Evolutionary conservation across 2,888 invertebrate genomes (phyloP), one percentile per base, ranked within the genome.

Genomic region (Caenorhabditis sinica): DNA sequence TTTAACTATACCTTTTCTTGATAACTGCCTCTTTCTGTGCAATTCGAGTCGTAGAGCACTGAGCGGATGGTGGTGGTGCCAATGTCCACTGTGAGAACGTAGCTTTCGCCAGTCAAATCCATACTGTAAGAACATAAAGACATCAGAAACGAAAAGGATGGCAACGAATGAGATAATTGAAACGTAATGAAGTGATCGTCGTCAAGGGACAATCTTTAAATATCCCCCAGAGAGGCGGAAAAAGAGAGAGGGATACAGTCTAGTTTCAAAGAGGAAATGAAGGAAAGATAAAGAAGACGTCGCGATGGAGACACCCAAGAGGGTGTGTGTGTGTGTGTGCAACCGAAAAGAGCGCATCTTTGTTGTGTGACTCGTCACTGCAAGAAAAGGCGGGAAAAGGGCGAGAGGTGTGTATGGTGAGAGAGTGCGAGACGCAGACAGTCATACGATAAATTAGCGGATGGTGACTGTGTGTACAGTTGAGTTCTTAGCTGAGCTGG

Each of bases 1-100:
- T 68, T 30, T 30, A 5, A 28, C n/a, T 45, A 17, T 53, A 85
- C 85, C 75, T 74, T 87, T 61, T 85, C 85, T 69, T 81, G 75
- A 66, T 76, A 73, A 82, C 75, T 66, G 71, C 88, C 88, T 60
- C 82, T 74, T 66, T 86, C 87, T 23, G 88, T 74, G 61, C 88
- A 88, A 9, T 85, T 73, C 15, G 69, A 69, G 66, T 89, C 90
- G 79, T 88, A 91, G 9, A 91, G 74, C 60, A 90, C 91, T 15
- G 90, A 88, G 23, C 91, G 72, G 58, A 92, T 89, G 11, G 89
- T 90, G 1, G 91, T 90, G 17, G 91, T 92, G 17, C 91, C 91
- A 28, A 91, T 87, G 71, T 91, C 91, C 11, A 91, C 88, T 5
- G 89, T 76, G 2, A 90, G 71, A 13, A 90, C 76, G 33, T 53